Conservation (phyloP, 30 jellyfish, hydroid and myxozoan species). For the Catostylus mosaicus region DNA sequence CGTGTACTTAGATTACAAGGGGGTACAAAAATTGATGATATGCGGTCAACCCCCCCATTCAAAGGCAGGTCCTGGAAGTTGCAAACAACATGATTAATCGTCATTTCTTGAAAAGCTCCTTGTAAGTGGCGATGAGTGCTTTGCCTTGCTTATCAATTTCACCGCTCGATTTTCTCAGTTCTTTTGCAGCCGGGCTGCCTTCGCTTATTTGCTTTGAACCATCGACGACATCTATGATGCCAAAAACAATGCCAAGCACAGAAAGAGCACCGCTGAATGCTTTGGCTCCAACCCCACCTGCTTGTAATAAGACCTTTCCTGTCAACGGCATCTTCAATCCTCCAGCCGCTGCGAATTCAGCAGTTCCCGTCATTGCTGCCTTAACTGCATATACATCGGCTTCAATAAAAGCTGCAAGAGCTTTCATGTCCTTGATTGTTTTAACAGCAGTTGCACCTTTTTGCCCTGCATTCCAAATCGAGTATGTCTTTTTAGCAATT, state of each 20-base stretch:
- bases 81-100: neutral
- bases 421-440: constrained; percentile 28
- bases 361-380: constrained; percentile 37
- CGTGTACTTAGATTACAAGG: no score
- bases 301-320: constrained; percentile 30
- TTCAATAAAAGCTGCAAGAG: constrained; percentile 17
- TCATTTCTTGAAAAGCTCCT: neutral
- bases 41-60: no score
- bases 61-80: no score
- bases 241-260: constrained; percentile 29
- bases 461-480: neutral
- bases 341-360: constrained; percentile 45
- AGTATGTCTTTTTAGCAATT: neutral
- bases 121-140: constrained; percentile 11
- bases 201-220: constrained; percentile 19
- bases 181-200: constrained; percentile 18
- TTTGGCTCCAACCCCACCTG: constrained; percentile 43
- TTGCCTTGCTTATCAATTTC: constrained; percentile 23
- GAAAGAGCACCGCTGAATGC: constrained; percentile 8
- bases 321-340: constrained; percentile 34
- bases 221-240: constrained; percentile 19
- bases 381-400: constrained; percentile 22
- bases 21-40: no score
- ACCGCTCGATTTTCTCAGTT: neutral
- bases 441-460: constrained; percentile 15